Conservation (phyloP, 2,888 invertebrate genomes). For the Villa cingulata region DNA sequence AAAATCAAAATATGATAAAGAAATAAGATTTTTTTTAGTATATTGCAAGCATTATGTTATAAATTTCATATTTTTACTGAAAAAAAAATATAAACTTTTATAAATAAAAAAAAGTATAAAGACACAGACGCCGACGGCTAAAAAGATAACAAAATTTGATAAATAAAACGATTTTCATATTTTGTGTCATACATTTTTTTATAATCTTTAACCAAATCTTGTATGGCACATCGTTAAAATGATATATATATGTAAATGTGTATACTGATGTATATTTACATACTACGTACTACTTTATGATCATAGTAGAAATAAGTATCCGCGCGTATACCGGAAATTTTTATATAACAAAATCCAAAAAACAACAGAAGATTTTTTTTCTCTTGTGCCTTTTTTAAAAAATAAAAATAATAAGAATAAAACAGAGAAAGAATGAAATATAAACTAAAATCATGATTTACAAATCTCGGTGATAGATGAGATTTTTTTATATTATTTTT, state of each 20-base stretch:
- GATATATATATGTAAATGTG: background rate
- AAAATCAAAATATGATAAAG: no score
- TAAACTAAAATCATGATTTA: background rate
- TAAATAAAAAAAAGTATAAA: conserved; percentile 8
- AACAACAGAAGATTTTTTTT: no score
- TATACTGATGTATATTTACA: no score
- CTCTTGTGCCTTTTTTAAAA: no score
- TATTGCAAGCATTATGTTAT: no score
- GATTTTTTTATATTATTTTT: background rate
- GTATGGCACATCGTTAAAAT: conserved; percentile 10
- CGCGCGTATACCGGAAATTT: background rate
- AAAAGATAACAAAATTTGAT: conserved; percentile 4
- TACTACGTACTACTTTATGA: no score
- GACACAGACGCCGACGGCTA: conserved; percentile 3
- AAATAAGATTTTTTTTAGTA: no score
- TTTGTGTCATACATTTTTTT: conserved; percentile 2
- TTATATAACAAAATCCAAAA: background rate
- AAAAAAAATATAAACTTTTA: background rate
- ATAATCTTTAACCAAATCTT: conserved; percentile 10
- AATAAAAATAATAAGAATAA: no score
- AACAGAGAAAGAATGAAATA: background rate
- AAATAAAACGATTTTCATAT: conserved; percentile 6
- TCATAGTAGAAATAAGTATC: no score
- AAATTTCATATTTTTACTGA: no score
- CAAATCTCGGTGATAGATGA: background rate